phyloP scores from a whole-genome alignment of 1,140 invertebrate genomes.

The Geopemphigus sp. region DNA sequence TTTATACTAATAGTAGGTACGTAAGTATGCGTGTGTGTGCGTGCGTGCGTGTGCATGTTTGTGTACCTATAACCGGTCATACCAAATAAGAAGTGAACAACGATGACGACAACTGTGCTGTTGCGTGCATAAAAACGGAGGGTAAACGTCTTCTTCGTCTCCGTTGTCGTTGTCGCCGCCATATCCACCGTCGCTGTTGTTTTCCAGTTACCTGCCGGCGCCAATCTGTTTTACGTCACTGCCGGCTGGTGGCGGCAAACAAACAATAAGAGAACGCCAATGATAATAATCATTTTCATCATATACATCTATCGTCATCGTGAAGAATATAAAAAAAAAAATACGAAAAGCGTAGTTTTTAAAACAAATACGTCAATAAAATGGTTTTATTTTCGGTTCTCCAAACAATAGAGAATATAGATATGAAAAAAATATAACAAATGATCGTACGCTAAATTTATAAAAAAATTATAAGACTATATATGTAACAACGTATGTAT shows the following conservation, averaged over 20 bases:
- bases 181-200: background rate
- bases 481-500: no score
- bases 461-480: background rate
- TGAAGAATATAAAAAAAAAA: background rate
- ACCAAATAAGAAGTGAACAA: constrained; percentile 22
- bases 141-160: background rate
- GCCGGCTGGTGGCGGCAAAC: constrained; percentile 15
- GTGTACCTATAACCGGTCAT: constrained; percentile 12
- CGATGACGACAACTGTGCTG: background rate
- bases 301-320: background rate
- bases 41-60: background rate
- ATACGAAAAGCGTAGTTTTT: background rate
- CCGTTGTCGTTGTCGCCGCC: background rate
- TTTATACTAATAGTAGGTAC: background rate
- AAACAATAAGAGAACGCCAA: constrained; percentile 39
- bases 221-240: constrained; percentile 44
- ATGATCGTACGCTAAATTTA: background rate
- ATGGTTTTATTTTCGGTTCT: background rate
- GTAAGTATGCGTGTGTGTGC: background rate
- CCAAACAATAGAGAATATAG: background rate
- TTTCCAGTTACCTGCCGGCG: constrained; percentile 36
- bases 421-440: background rate
- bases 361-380: background rate
- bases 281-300: constrained; percentile 44
- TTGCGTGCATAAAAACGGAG: constrained; percentile 43